Conservation (phyloP, 2,797 vertebrate species). For the Amniataba percoides region DNA sequence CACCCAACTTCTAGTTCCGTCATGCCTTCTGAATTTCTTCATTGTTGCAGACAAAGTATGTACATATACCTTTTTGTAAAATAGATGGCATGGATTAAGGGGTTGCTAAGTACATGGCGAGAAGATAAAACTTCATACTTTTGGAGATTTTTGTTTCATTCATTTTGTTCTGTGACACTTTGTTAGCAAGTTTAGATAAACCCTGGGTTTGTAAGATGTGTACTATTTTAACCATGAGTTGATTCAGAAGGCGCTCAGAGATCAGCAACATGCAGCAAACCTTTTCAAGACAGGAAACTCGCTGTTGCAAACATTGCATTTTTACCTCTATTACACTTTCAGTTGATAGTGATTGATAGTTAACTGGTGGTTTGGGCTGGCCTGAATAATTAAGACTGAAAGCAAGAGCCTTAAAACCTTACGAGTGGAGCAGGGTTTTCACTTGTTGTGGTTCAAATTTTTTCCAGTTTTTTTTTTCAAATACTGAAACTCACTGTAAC, state of each 20-base stretch:
- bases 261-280: neutral
- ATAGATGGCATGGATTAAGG: slow-evolving; percentile 10
- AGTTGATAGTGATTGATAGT: neutral
- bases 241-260: neutral
- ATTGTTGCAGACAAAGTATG: slow-evolving; percentile 63
- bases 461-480: slow-evolving; percentile 16
- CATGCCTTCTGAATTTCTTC: slow-evolving; percentile 62
- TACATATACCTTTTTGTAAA: slow-evolving; percentile 34
- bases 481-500: slow-evolving; percentile 42
- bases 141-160: neutral
- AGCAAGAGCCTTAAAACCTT: slow-evolving; percentile 31
- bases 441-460: slow-evolving; percentile 53
- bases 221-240: neutral
- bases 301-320: slow-evolving; percentile 2
- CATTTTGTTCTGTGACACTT: neutral
- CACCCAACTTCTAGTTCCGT: slow-evolving; percentile 59
- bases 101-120: slow-evolving; percentile 8
- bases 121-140: neutral
- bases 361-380: slow-evolving; percentile 21
- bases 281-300: neutral
- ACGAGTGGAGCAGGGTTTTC: slow-evolving; percentile 14
- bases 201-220: neutral
- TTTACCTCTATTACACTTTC: neutral
- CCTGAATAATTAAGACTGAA: slow-evolving; percentile 40
- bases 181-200: neutral